Evolutionary conservation across 2,797 vertebrate species (phyloP).

Genomic region (Betta splendens): DNA sequence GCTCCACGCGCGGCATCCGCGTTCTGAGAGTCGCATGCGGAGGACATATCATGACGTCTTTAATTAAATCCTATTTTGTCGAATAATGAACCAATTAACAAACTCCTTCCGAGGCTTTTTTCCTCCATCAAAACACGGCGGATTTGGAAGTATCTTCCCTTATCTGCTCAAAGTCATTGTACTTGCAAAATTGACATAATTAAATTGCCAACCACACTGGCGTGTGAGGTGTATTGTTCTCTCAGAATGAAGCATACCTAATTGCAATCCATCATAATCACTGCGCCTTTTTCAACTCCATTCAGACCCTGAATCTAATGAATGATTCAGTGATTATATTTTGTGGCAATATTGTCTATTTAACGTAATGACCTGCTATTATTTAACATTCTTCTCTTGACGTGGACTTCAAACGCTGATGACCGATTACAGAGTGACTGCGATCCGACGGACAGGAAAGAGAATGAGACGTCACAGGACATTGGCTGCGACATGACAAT

Average conservation of each 20-base stretch:
- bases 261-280: constrained; percentile 68
- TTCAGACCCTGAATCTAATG: constrained; percentile 50
- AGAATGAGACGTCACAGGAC: constrained; percentile 16
- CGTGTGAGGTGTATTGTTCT: constrained; percentile 68
- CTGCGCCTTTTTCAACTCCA: constrained; percentile 56
- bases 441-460: constrained; percentile 15
- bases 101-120: constrained; percentile 55
- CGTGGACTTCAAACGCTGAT: constrained; percentile 47
- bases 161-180: constrained; percentile 72
- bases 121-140: constrained; percentile 49
- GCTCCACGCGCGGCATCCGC: constrained; percentile 13
- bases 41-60: constrained; percentile 63
- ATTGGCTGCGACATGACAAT: constrained; percentile 22
- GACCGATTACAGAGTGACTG: constrained; percentile 34
- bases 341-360: constrained; percentile 54
- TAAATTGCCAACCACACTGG: constrained; percentile 62
- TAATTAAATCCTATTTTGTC: constrained; percentile 73
- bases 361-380: constrained; percentile 43
- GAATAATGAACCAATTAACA: constrained; percentile 77
- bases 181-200: constrained; percentile 71
- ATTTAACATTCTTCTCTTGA: constrained; percentile 49
- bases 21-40: constrained; percentile 41
- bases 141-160: constrained; percentile 65
- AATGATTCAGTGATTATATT: constrained; percentile 49
- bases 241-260: constrained; percentile 51